Conservation (phyloP, 1,140 invertebrate genomes). For the Oryzaephilus surinamensis region DNA sequence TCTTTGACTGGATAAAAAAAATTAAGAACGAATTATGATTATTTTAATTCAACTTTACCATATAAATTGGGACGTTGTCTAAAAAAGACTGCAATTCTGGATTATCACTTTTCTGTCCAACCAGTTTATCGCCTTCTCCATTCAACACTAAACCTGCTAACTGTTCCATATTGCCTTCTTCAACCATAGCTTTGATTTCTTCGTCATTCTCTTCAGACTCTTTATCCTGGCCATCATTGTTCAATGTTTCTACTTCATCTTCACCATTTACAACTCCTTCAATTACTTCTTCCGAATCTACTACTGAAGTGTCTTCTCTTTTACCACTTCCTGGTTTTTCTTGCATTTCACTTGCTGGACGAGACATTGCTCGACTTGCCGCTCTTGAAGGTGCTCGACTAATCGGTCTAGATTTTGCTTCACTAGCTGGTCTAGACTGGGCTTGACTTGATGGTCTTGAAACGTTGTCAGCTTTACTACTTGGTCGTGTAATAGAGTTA, state of each 20-base stretch:
- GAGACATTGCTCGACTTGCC: not conserved
- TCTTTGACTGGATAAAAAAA: constrained; percentile 63
- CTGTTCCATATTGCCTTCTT: constrained; percentile 76
- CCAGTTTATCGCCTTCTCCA: constrained; percentile 69
- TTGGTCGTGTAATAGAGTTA: not conserved
- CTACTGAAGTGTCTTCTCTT: no score
- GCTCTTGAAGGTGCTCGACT: constrained; percentile 27
- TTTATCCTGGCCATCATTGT: constrained; percentile 41
- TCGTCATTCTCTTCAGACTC: constrained; percentile 37
- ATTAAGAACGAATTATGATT: constrained; percentile 6
- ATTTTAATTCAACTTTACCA: constrained; percentile 47
- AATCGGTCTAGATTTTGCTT: not conserved
- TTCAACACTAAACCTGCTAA: constrained; percentile 78
- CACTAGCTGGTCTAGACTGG: constrained; percentile 27
- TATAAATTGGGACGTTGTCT: constrained; percentile 79
- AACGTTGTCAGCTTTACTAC: constrained; percentile 4
- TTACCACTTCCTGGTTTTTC: constrained; percentile 26
- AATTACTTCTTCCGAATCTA: constrained; percentile 43
- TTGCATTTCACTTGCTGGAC: not conserved
- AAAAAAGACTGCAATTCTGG: constrained; percentile 80
- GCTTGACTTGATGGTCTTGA: constrained; percentile 1
- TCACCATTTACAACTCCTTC: constrained; percentile 53
- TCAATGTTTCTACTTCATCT: constrained; percentile 48
- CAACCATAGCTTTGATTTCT: constrained; percentile 52
- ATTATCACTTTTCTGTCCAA: constrained; percentile 61